These are phyloP conservation scores for Sorex maritimensis DNA, from an alignment of 2,797 vertebrate species.

Conservation along the genomic window DNA sequence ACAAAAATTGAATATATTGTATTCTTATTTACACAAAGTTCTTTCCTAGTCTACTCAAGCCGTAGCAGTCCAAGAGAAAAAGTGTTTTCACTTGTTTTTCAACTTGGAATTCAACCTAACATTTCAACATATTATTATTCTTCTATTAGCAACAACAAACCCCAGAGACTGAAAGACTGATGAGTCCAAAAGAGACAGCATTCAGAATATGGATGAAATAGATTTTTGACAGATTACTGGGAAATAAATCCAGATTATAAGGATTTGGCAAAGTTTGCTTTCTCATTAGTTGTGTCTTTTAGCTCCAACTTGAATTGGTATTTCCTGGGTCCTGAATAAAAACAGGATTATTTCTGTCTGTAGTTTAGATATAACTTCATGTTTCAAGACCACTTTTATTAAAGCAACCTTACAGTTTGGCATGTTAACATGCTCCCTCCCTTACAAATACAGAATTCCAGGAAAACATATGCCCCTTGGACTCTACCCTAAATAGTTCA, in stretches of 20 bases:
- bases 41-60: not conserved
- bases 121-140: not conserved
- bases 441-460: not conserved
- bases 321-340: slow-evolving; percentile 33
- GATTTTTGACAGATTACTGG: not conserved
- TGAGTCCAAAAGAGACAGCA: no score
- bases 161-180: not conserved
- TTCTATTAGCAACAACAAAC: not conserved
- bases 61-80: not conserved
- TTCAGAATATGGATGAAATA: not conserved
- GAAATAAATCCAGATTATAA: not conserved
- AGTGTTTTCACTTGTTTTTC: not conserved
- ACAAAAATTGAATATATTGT: no score
- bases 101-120: not conserved
- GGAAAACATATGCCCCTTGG: no score
- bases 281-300: not conserved
- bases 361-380: slow-evolving; percentile 25
- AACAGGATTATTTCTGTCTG: not conserved
- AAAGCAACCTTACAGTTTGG: not conserved
- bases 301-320: not conserved
- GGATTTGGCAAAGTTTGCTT: not conserved
- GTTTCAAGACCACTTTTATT: not conserved
- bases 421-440: not conserved
- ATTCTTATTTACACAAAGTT: not conserved
- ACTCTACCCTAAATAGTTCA: not conserved